Conservation (phyloP, 1,140 invertebrate species). For the Antheraea mylitta region DNA sequence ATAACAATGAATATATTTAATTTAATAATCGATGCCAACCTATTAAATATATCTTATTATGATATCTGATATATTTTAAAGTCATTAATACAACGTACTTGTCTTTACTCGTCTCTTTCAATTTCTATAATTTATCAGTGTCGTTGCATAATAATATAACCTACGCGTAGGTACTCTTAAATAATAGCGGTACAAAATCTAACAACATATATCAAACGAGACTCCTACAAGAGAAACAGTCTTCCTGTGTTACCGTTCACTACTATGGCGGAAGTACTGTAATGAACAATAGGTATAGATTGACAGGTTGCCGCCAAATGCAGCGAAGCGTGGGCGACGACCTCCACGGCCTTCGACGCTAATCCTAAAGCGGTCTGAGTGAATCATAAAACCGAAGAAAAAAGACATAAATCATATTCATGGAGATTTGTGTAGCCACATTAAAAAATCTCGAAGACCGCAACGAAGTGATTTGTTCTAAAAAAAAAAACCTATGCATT, state of each 20-base stretch:
- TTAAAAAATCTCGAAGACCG: background rate
- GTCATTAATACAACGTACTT: no score
- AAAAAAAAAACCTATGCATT: background rate
- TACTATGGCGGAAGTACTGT: constrained; percentile 11
- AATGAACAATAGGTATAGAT: constrained; percentile 12
- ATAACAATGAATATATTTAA: no score
- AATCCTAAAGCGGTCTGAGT: background rate
- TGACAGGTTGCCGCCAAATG: constrained; percentile 29
- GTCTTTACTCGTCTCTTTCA: no score
- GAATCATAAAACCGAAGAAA: background rate
- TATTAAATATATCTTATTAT: no score
- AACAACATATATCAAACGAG: background rate
- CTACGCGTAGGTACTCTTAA: background rate
- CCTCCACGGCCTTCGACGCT: constrained; percentile 11
- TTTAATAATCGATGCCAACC: no score
- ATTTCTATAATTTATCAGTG: background rate
- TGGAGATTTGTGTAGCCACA: background rate
- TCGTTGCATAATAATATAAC: background rate
- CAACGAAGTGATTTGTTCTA: background rate
- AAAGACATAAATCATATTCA: background rate
- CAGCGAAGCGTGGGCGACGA: constrained; percentile 18
- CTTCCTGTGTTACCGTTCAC: background rate
- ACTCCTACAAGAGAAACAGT: background rate
- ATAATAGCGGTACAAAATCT: background rate
- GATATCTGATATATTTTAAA: no score